Evolutionary conservation across 2,888 invertebrate genomes (phyloP), one percentile per base, ranked within the genome.

Genomic region (Patella ulyssiponensis): DNA sequence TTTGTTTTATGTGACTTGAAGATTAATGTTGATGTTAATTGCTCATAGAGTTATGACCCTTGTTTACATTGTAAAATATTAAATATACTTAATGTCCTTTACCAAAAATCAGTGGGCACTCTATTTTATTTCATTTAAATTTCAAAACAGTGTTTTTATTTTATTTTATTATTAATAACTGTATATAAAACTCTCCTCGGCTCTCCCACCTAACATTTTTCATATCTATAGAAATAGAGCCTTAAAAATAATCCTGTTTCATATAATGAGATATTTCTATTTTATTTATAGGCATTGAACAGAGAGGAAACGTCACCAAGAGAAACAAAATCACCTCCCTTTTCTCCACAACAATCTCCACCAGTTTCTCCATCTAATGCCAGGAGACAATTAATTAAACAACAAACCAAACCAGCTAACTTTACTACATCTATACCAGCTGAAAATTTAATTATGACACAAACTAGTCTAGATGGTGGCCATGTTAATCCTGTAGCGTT

Each of bases 311-410:
- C 64, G 17, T 74, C 82, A 20, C 84, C 86, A 58, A 81, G 84
- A 73, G 86, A 86, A 71, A 82, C 85, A 20, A 82, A 83, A 71
- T 86, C 87, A 14, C 87, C 87, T 11, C 86, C 85, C 23, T 87
- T 86, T 77, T 85, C 86, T 58, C 84, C 87, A 14, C 78, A 79
- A 73, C 81, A 83, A 75, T 84, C 87, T 58, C 84, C 86, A 20
- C 83, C 86, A 20, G 81, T 84, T 54, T 83, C 86, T 77, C 85
- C 83, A 71, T 77, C 79, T 79, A 76, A 73, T 75, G 73, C 77
- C 51, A 77, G 75, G 23, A 76, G 78, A 27, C 79, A 74, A 27
- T 75, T 81, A 71, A 54, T 81, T 58, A 84, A 84, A 56, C 85
- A 85, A 69, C 82, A 83, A 76, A 84, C 84, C 5, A 80, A 79